Base-by-base conservation (phyloP, 2,888 invertebrate species). In the Cybosia mesomella region DNA sequence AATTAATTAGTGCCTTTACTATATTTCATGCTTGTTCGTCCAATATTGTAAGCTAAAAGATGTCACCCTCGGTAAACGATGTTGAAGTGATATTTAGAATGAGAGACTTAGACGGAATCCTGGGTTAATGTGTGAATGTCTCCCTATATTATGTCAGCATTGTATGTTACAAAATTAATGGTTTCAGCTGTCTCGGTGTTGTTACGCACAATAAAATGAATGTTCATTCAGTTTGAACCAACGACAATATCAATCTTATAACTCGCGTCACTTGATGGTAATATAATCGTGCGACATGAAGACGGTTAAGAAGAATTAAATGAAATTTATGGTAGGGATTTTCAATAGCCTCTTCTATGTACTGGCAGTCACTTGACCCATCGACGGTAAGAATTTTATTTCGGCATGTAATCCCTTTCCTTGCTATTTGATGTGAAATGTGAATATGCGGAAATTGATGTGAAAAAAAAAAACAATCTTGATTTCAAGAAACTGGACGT, bases 151-250 rank as follows among this genome's bases (percentile, higher is more conserved):
- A 61, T 39, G 43, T 49, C 49, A 61, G n/a, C 36, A 61, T n/a
- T 61, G 18, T 34, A 7, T 18, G 39, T 59, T 39, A 59, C 39
- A 39, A 39, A 24, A 39, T 39, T 39, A 59, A 59, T 59, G 36
- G 22, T 36, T 36, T 1, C 32, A 8, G 15, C 34, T 36, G 58
- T 22, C 34, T 36, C 36, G 9, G 34, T 21, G 21, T 34, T 21
- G n/a, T 22, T 15, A 58, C 21, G 34, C 32, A 13, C 34, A 36
- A 59, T 36, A 36, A 59, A 36, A 21, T 49, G 15, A 15, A 22
- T 21, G n/a, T 8, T 36, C 34, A 58, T 36, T 36, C 15, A 58
- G 15, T 18, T 11, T 10, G n/a, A 58, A 32, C 34, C 0, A 22
- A 36, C 8, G 22, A 36, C 49, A n/a, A n/a, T 49, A 49, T 49